These are phyloP conservation scores for Aricia agestis DNA, from an alignment of 1,140 invertebrate species.

Conservation along the genomic window DNA sequence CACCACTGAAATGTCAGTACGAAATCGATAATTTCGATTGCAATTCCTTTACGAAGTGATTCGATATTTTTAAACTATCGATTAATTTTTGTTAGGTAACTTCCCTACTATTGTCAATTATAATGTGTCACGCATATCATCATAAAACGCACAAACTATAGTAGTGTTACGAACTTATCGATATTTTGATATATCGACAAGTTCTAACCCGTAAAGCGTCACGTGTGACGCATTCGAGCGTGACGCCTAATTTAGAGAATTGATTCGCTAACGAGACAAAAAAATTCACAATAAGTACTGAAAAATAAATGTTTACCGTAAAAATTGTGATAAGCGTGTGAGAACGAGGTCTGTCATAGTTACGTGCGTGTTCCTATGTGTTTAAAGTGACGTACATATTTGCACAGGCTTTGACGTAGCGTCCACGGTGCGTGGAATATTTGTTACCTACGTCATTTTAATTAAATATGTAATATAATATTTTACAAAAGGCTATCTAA, in stretches of 20 bases:
- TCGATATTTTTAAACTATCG: too few species aligned
- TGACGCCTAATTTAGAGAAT: background rate
- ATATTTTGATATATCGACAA: too few species aligned
- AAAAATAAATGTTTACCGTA: constrained; percentile 28
- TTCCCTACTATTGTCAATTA: too few species aligned
- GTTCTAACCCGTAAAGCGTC: too few species aligned
- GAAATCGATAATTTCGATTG: too few species aligned
- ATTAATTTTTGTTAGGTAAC: too few species aligned
- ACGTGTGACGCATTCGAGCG: background rate
- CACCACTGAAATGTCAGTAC: too few species aligned
- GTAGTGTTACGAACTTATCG: too few species aligned
- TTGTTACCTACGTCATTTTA: constrained; percentile 50
- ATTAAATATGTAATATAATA: background rate
- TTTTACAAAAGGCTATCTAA: background rate
- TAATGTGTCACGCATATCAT: too few species aligned
- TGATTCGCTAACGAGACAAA: background rate
- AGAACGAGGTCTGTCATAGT: constrained; percentile 28
- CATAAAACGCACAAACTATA: too few species aligned
- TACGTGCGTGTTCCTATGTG: constrained; percentile 32
- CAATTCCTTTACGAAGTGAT: too few species aligned
- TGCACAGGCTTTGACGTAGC: constrained; percentile 50
- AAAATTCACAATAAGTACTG: background rate
- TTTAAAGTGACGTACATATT: constrained; percentile 52
- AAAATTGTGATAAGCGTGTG: constrained; percentile 34
- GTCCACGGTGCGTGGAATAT: constrained; percentile 46